Percentiles rank a stretch among this genome's conserved stretches.
Conservation (phyloP, 2,888 invertebrate species). For the Teleogryllus oceanicus region DNA sequence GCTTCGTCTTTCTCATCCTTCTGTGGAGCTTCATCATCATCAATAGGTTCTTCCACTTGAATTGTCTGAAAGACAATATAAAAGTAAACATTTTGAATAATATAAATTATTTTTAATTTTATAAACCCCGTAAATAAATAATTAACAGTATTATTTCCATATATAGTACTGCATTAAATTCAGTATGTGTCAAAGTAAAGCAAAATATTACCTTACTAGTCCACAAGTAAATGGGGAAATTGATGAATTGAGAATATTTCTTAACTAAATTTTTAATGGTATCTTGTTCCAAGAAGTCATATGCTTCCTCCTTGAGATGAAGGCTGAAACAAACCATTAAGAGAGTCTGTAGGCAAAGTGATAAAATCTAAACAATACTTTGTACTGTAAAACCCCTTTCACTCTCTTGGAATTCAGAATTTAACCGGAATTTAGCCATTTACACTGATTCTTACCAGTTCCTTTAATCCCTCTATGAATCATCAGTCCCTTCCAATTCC, state of each 20-base stretch:
- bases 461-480: no score
- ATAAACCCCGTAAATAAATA: no score
- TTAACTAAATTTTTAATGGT: slow-evolving; percentile 86
- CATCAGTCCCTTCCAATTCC: no score
- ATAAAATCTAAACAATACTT: no score
- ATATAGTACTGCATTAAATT: no score
- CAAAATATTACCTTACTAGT: slow-evolving; percentile 56
- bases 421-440: no score
- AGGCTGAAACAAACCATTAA: slow-evolving; percentile 55
- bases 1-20: slow-evolving; percentile 49
- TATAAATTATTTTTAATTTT: no score
- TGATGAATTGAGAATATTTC: slow-evolving; percentile 99
- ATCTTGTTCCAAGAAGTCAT: slow-evolving; percentile 90
- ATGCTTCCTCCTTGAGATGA: slow-evolving; percentile 93
- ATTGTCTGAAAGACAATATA: slow-evolving; percentile 53
- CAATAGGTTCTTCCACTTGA: slow-evolving; percentile 69
- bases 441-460: no score
- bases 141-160: no score
- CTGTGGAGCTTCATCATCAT: slow-evolving; percentile 41
- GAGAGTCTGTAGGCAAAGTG: no score
- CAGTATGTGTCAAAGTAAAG: not conserved
- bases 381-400: no score
- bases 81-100: not conserved
- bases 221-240: slow-evolving; percentile 98
- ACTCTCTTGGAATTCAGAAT: no score